phyloP scores from a whole-genome alignment of 2,888 invertebrate species.

The Hylaea fasciaria region DNA sequence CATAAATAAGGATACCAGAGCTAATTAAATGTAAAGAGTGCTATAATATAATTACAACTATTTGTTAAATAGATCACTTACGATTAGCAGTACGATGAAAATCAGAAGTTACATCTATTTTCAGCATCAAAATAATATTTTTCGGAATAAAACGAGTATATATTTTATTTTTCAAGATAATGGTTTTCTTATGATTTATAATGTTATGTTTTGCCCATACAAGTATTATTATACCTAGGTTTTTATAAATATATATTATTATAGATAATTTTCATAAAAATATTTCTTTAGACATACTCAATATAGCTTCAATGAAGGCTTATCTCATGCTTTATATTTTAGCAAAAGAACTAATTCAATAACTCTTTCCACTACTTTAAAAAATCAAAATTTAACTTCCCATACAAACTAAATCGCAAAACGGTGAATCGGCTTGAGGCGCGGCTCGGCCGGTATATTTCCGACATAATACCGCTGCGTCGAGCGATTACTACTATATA shows the following conservation, averaged over 20 bases:
- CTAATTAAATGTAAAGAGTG: too few species aligned
- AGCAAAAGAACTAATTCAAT: constrained; percentile 72
- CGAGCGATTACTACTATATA: constrained; percentile 86
- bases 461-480: constrained; percentile 86
- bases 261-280: not conserved
- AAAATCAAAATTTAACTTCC: constrained; percentile 79
- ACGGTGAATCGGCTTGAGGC: constrained; percentile 79
- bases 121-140: too few species aligned
- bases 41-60: too few species aligned
- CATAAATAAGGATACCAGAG: too few species aligned
- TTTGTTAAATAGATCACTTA: too few species aligned
- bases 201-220: not conserved
- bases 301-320: constrained; percentile 77
- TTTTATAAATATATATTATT: not conserved
- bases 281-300: constrained; percentile 56
- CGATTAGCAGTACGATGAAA: too few species aligned
- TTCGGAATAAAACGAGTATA: too few species aligned
- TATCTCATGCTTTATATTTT: constrained; percentile 76
- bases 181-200: not conserved
- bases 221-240: too few species aligned
- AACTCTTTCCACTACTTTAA: constrained; percentile 72
- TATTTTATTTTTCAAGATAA: too few species aligned
- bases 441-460: constrained; percentile 83
- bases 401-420: constrained; percentile 84
- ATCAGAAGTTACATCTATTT: too few species aligned